Conservation (phyloP, 2,888 invertebrate genomes). For the Limnephilus auricula region DNA sequence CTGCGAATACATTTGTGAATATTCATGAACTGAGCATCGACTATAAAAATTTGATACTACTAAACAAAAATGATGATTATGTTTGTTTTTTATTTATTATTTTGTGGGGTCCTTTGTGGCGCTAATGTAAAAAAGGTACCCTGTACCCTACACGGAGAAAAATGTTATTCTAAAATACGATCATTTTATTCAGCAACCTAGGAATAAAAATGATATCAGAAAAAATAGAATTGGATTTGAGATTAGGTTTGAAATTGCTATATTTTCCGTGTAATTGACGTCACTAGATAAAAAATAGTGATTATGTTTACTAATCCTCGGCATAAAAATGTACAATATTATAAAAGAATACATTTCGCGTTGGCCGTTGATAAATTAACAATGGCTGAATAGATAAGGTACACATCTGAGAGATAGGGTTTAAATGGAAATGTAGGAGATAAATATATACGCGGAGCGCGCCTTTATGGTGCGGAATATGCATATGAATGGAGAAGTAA, state of each 20-base stretch:
- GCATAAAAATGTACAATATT: not conserved
- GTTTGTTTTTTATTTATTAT: too few relatives aligned
- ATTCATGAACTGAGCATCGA: not conserved
- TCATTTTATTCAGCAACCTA: too few relatives aligned
- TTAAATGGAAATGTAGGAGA: not conserved
- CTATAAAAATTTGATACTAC: not conserved
- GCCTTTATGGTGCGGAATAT: slow-evolving; percentile 33
- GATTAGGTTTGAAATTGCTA: not conserved
- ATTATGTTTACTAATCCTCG: not conserved
- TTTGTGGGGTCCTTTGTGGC: too few relatives aligned
- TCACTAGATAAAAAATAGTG: not conserved
- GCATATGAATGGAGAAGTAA: slow-evolving; percentile 36
- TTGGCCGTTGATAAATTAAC: not conserved
- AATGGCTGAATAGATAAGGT: not conserved
- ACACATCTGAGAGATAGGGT: not conserved
- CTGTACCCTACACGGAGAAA: too few relatives aligned
- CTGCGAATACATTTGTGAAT: too few relatives aligned
- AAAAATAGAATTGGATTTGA: not conserved
- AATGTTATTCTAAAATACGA: too few relatives aligned
- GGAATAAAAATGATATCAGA: not conserved
- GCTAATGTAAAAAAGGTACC: too few relatives aligned
- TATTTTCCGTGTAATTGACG: not conserved
- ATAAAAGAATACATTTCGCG: not conserved
- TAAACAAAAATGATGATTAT: not conserved
- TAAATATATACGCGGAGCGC: not conserved